phyloP scores from a whole-genome alignment of 2,113 vertebrate genomes.

The Octodon degus region DNA sequence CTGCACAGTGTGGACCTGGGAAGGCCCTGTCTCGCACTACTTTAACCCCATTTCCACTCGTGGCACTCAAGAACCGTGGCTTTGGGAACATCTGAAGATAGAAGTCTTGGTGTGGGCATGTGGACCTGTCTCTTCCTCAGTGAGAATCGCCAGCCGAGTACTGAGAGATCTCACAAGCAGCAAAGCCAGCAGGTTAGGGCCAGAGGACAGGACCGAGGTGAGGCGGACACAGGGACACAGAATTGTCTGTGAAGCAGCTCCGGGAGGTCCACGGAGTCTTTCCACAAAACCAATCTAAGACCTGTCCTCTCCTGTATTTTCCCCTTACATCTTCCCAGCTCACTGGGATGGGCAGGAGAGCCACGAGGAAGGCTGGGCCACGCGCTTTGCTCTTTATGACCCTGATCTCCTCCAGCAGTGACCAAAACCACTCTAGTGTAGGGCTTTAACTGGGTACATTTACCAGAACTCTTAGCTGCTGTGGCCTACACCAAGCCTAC shows the following conservation, averaged over 20 bases:
- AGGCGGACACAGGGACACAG: background rate
- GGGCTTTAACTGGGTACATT: background rate
- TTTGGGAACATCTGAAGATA: background rate
- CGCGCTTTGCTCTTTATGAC: background rate
- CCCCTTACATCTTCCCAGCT: background rate
- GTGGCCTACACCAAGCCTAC: background rate
- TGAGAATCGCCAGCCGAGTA: background rate
- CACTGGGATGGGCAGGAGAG: fast-evolving
- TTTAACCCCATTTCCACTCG: background rate
- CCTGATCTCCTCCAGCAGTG: background rate
- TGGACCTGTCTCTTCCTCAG: background rate
- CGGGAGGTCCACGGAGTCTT: background rate
- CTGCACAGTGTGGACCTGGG: background rate
- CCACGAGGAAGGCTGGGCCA: background rate
- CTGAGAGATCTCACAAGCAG: background rate
- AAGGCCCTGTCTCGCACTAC: background rate
- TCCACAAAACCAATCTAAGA: background rate
- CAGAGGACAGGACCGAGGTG: background rate
- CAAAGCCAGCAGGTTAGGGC: background rate
- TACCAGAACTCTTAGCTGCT: background rate
- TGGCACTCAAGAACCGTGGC: background rate
- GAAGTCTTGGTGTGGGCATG: background rate
- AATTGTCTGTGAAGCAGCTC: background rate
- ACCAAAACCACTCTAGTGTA: background rate
- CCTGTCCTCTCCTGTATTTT: background rate